Percentiles rank a stretch among this genome's conserved stretches.
Conservation (phyloP, 2,888 invertebrate species). For the Drosophila anomalata region DNA sequence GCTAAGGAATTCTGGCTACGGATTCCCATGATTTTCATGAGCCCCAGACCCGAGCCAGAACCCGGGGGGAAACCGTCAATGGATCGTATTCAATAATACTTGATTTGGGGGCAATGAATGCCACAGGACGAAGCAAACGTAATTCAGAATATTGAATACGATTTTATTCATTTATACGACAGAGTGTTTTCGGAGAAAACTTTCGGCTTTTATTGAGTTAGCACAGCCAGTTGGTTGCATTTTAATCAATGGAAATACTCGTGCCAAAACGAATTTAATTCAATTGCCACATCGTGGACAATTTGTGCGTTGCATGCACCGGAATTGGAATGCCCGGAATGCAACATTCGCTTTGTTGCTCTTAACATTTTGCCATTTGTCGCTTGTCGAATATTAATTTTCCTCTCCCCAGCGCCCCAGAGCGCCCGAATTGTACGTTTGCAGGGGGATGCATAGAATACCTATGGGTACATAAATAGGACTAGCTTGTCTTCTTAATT, state of each 20-base stretch:
- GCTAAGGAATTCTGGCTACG: slow-evolving; percentile 17
- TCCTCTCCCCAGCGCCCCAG: background rate
- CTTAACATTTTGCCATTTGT: slow-evolving; percentile 33
- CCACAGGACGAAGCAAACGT: background rate
- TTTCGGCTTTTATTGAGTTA: background rate
- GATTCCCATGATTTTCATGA: background rate
- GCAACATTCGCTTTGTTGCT: slow-evolving; percentile 30
- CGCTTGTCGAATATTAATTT: slow-evolving; percentile 45
- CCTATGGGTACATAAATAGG: background rate
- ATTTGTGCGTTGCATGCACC: slow-evolving; percentile 4
- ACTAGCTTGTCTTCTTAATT: background rate
- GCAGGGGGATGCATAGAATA: background rate
- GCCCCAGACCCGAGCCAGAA: background rate
- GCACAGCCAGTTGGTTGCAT: slow-evolving; percentile 5
- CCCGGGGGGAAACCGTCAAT: background rate
- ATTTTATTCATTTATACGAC: background rate
- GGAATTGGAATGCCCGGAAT: slow-evolving; percentile 5
- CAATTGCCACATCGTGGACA: slow-evolving; percentile 31
- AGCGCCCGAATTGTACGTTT: background rate
- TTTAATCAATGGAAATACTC: slow-evolving; percentile 21
- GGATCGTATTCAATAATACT: background rate
- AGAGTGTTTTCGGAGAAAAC: background rate
- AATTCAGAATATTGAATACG: background rate
- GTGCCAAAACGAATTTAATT: slow-evolving; percentile 14
- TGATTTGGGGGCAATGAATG: background rate